Evolutionary conservation across 2,888 invertebrate species (phyloP), one percentile per base, ranked within the genome.

Genomic region (Blomia tropicalis): DNA sequence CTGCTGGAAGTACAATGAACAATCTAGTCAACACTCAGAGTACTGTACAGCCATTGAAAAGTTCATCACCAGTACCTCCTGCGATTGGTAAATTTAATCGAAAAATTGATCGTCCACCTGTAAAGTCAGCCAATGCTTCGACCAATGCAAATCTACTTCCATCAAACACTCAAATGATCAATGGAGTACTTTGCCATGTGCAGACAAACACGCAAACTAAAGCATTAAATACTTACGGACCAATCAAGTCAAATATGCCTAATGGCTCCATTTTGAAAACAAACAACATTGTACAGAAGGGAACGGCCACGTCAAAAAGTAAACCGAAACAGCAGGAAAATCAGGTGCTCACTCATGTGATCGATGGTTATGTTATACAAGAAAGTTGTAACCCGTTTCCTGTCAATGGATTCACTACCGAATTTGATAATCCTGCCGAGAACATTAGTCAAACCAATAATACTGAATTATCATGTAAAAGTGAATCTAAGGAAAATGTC

Each of bases 161-260:
- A 31, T 30, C 56, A 2, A 22, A 30, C 2, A 19, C 36, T 27
- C 61, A 61, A 22, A 54, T 44, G 53, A 36, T 36, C 31, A n/a
- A 3, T 14, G 11, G 5, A n/a, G 58, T 51, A 4, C 1, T 47
- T 3, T 47, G 51, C 22, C 25, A 2, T 30, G 23, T 54, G 30
- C 36, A 30, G 23, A 4, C 17, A 14, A 58, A 32, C 31, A 58
- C 43, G 43, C 90, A 91, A 72, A 88, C 93, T 5, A 77, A 95
- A 59, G 93, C 93, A 0, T 95, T 95, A 73, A 88, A 93, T 29
- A 93, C 95, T 66, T 93, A 92, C 73, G 93, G 92, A 59, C 92
- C 90, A 74, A 87, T 93, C 7, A 47, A 47, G 23, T 27, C 22
- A n/a, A 43, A 25, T 30, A 41, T 27, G 11, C 87, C 87, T 22